These are phyloP conservation scores for Pardosa pseudoannulata DNA, from an alignment of 2,888 invertebrate genomes.

Conservation along the genomic window DNA sequence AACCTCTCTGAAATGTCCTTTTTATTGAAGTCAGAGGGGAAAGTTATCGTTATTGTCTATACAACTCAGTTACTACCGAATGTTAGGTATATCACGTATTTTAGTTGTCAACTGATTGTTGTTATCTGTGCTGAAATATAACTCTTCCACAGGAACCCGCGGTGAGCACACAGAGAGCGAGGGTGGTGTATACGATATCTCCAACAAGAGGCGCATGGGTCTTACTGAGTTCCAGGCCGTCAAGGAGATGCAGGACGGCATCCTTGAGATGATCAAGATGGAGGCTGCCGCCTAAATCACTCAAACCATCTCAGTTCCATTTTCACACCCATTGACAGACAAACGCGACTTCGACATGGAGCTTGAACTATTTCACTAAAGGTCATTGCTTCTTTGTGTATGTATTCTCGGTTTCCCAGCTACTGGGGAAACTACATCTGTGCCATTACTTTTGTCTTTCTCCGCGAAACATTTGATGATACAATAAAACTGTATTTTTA, in stretches of 20 bases:
- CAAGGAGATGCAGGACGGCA: slow-evolving; percentile 97
- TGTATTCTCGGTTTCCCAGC: background rate
- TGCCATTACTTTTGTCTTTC: background rate
- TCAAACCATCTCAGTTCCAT: background rate
- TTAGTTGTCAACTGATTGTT: too few species aligned
- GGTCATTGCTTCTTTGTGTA: background rate
- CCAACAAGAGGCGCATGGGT: slow-evolving; percentile 98
- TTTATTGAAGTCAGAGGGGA: too few species aligned
- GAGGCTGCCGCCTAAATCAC: slow-evolving; percentile 83
- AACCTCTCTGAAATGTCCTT: too few species aligned
- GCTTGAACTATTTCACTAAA: slow-evolving; percentile 26
- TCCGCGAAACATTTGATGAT: background rate
- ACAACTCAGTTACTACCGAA: background rate
- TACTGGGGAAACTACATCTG: background rate
- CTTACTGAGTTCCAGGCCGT: slow-evolving; percentile 97
- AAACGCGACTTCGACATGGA: background rate
- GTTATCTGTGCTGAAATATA: too few species aligned
- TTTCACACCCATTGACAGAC: background rate
- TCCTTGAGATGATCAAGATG: slow-evolving; percentile 95
- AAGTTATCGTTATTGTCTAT: background rate
- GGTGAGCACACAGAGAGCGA: slow-evolving; percentile 98
- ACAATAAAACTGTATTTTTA: background rate
- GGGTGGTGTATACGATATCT: slow-evolving; percentile 97
- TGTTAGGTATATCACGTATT: too few species aligned
- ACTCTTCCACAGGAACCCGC: slow-evolving; percentile 84